These are phyloP conservation scores for Casuarius casuarius DNA, from an alignment of 2,113 vertebrate species.

Conservation along the genomic window DNA sequence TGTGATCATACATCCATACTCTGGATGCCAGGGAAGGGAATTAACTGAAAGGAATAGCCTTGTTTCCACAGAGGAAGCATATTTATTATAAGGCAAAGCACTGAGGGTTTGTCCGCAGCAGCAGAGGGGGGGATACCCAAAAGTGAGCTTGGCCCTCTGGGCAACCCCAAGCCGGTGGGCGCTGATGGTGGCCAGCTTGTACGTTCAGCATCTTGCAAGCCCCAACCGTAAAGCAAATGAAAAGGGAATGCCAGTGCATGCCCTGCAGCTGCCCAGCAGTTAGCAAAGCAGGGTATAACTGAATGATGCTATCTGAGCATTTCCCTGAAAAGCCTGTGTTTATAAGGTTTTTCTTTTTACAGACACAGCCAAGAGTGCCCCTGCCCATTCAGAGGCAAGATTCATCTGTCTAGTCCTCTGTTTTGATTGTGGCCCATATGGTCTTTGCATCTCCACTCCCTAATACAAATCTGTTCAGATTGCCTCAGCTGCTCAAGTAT, in stretches of 20 bases:
- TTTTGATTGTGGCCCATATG: neutral
- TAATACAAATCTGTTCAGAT: neutral
- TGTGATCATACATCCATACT: neutral
- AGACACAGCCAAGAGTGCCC: neutral
- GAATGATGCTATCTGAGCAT: neutral
- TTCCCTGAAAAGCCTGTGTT: neutral
- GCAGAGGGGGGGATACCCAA: neutral
- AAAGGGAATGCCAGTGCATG: neutral
- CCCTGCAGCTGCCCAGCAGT: neutral
- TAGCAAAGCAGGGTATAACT: neutral
- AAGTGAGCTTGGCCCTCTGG: neutral
- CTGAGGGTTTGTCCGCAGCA: neutral
- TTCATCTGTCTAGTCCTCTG: neutral
- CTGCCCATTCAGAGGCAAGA: neutral
- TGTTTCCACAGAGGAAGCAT: neutral
- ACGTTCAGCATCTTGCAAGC: neutral
- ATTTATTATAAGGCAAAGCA: neutral
- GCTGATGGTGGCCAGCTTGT: neutral
- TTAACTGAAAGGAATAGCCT: neutral
- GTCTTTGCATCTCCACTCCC: neutral
- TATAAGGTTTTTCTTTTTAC: neutral
- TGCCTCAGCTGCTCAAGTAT: slow-evolving; percentile 10
- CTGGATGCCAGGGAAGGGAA: neutral
- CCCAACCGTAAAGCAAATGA: rapidly evolving
- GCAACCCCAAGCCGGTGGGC: neutral